phyloP scores from a whole-genome alignment of 2,888 invertebrate genomes.

The Corbicula japonica region DNA sequence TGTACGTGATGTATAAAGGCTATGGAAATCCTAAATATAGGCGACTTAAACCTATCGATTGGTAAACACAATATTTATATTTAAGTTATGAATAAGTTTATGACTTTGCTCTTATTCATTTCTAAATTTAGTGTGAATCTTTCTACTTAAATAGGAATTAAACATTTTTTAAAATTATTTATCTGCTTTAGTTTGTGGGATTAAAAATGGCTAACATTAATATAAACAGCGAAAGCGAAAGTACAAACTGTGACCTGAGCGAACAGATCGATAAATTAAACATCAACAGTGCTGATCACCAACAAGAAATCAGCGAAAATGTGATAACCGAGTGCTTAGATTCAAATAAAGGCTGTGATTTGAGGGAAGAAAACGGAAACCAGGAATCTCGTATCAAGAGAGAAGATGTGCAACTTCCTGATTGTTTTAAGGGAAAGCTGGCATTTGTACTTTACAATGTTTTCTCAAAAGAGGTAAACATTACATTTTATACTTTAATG shows the following conservation, averaged over 20 bases:
- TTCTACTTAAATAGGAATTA: too few relatives aligned
- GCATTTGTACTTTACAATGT: conserved; percentile 77
- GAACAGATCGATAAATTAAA: background rate
- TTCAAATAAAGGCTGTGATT: background rate
- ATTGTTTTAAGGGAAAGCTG: conserved; percentile 61
- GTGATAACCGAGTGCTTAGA: background rate
- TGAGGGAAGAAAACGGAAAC: background rate
- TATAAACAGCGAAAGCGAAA: conserved; percentile 5
- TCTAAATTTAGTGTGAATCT: too few relatives aligned
- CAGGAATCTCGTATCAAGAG: background rate
- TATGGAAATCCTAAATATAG: too few relatives aligned
- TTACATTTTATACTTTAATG: too few relatives aligned
- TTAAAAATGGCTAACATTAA: background rate
- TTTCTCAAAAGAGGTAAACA: conserved; percentile 72
- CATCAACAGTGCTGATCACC: background rate
- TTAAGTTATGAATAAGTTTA: too few relatives aligned
- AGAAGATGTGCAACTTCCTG: conserved; percentile 51
- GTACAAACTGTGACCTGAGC: background rate
- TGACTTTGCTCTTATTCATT: too few relatives aligned
- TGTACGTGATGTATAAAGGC: too few relatives aligned
- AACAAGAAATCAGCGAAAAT: background rate
- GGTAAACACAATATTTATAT: too few relatives aligned
- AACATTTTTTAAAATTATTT: too few relatives aligned
- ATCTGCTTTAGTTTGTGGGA: too few relatives aligned
- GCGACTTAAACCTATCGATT: too few relatives aligned